Base-by-base conservation (phyloP, 2,888 invertebrate genomes). In the Parthenolecanium corni region DNA sequence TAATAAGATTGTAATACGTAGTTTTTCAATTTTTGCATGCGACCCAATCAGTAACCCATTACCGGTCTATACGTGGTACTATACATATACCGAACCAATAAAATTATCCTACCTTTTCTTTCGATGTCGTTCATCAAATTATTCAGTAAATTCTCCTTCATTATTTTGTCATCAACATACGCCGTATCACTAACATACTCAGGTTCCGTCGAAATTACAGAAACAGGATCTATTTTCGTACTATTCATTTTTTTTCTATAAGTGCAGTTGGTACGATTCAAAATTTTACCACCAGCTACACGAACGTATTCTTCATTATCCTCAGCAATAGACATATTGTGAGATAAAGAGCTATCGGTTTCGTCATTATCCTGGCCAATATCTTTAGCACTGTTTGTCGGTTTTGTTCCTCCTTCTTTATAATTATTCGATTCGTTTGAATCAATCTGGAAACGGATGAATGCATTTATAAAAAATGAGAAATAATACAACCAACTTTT, bases 231-330 rank as follows among this genome's bases (percentile, higher is more conserved):
- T 18, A 61, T 61, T 51, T 47, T 61, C n/a, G 21, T 61, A 12
- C 21, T 61, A 20, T 49, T 61, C 11, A 61, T 16, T 61, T 61
- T 61, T 18, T 24, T 61, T 16, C 61, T 25, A 36, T 61, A 61
- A 31, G 47, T 61, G 51, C 61, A 51, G 49, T 61, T 61, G 3
- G 61, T 61, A 21, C 61, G 61, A 51, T 61, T 61, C 6, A 61
- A 25, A 31, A 61, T 61, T 40, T 61, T 61, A n/a, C 61, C 61
- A 51, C 61, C 47, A 18, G 61, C 61, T 4, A 61, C 61, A 16
- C 21, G 36, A 12, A 61, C 40, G 16, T 61, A 61, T 16, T 61
- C 61, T 11, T 40, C 61, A 14, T 61, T 49, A n/a, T 61, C 61
- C 11, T 61, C 51, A 21, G 14, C 21, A 23, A 21, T 21, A 5